Evolutionary conservation across 2,888 invertebrate species (phyloP).

Genomic region (Sarcophaga rosellei): DNA sequence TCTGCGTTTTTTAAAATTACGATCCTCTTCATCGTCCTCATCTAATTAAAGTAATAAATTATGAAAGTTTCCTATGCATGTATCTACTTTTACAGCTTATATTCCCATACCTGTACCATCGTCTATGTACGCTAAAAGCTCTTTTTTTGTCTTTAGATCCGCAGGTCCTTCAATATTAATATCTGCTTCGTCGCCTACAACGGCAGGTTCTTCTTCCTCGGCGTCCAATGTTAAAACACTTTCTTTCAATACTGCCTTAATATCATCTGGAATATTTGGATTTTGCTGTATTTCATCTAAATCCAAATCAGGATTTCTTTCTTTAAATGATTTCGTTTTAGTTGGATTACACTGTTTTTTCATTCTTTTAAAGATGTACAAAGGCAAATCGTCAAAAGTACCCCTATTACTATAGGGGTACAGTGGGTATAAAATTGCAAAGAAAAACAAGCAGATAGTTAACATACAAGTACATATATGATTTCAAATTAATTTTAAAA

Average conservation of each 20-base stretch:
- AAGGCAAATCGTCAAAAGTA: slow-evolving; percentile 71
- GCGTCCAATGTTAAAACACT: slow-evolving; percentile 78
- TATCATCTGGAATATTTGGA: slow-evolving; percentile 81
- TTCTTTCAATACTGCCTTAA: slow-evolving; percentile 80
- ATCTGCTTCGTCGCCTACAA: slow-evolving; percentile 69
- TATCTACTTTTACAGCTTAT: not conserved
- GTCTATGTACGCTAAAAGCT: slow-evolving; percentile 79
- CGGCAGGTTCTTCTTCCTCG: slow-evolving; percentile 76
- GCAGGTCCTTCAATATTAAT: slow-evolving; percentile 75
- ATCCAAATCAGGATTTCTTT: slow-evolving; percentile 81
- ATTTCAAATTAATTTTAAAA: slow-evolving; percentile 77
- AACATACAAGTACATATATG: slow-evolving; percentile 51
- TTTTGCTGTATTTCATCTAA: slow-evolving; percentile 81
- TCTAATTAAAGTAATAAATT: slow-evolving; percentile 70
- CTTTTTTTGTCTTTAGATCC: slow-evolving; percentile 78
- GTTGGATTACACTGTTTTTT: slow-evolving; percentile 81
- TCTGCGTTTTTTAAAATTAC: slow-evolving; percentile 78
- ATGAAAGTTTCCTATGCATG: not conserved
- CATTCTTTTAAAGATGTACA: slow-evolving; percentile 77
- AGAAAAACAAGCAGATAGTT: slow-evolving; percentile 68
- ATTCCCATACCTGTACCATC: slow-evolving; percentile 78
- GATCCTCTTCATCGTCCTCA: slow-evolving; percentile 79
- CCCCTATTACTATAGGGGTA: slow-evolving; percentile 83
- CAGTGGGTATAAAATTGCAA: slow-evolving; percentile 82
- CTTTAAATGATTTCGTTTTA: slow-evolving; percentile 81